These are phyloP conservation scores for Stichodactyla helianthus DNA, from an alignment of 64 coral and sea anemone species.

Conservation along the genomic window DNA sequence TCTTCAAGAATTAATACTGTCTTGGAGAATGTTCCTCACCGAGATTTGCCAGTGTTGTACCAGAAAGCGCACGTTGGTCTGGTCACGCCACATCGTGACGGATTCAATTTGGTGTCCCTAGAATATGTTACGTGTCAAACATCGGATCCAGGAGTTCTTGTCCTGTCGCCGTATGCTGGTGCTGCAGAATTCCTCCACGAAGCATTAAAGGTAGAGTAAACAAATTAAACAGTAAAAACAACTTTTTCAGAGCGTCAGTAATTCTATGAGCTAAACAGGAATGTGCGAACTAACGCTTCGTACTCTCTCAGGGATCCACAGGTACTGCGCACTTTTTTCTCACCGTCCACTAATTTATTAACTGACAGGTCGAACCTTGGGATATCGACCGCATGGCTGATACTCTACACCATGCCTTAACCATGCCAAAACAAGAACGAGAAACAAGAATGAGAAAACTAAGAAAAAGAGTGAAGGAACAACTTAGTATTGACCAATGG, in stretches of 20 bases:
- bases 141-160: neutral
- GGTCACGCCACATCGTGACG: neutral
- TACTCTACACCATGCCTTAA: neutral
- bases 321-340: too few species aligned
- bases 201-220: neutral
- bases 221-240: too few species aligned
- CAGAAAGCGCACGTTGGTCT: neutral
- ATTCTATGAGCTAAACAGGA: too few species aligned
- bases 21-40: slow-evolving; percentile 9
- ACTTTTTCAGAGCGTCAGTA: too few species aligned
- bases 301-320: too few species aligned
- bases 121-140: neutral
- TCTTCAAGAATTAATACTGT: neutral
- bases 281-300: too few species aligned
- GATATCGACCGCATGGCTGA: neutral
- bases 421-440: slow-evolving; percentile 11
- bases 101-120: neutral
- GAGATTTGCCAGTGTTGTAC: neutral
- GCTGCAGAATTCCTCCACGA: neutral
- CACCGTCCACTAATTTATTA: neutral
- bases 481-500: neutral
- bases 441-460: neutral
- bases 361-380: neutral
- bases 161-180: slow-evolving; percentile 1
- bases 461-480: neutral